These are phyloP conservation scores for Candoia aspera DNA, from an alignment of 2,113 vertebrate species.

Conservation along the genomic window DNA sequence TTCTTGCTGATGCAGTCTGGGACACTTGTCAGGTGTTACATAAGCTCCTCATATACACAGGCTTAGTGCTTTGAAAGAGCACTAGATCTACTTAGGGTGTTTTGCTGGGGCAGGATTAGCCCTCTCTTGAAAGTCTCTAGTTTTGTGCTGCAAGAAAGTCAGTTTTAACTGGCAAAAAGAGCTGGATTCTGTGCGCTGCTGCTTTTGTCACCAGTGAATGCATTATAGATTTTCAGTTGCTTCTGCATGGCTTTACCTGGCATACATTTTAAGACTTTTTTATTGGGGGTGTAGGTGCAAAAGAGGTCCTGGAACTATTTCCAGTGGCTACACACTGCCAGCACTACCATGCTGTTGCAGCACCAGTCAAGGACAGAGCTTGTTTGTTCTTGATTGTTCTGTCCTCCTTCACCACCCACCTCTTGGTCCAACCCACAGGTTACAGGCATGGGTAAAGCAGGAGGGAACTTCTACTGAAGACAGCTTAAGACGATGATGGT, in stretches of 20 bases:
- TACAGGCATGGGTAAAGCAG: neutral
- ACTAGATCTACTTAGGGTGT: neutral
- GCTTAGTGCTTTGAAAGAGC: neutral
- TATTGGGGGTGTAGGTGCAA: neutral
- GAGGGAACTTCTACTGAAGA: neutral
- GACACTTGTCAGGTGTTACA: neutral
- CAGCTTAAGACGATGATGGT: neutral
- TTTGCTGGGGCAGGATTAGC: neutral
- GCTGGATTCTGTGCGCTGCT: neutral
- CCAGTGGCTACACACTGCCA: too few species aligned
- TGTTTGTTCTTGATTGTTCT: neutral
- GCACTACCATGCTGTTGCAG: neutral
- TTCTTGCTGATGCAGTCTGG: neutral
- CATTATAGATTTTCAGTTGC: neutral
- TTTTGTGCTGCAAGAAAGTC: neutral
- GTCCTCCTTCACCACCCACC: neutral
- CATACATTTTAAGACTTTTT: neutral
- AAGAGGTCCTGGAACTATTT: neutral
- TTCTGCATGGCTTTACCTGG: neutral
- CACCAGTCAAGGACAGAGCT: neutral
- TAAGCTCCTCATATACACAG: neutral
- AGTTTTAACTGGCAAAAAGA: neutral
- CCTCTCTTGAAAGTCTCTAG: neutral
- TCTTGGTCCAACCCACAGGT: neutral
- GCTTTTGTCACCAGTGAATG: neutral